phyloP scores from a whole-genome alignment of 2,113 vertebrate genomes.

The Cacatua alba region DNA sequence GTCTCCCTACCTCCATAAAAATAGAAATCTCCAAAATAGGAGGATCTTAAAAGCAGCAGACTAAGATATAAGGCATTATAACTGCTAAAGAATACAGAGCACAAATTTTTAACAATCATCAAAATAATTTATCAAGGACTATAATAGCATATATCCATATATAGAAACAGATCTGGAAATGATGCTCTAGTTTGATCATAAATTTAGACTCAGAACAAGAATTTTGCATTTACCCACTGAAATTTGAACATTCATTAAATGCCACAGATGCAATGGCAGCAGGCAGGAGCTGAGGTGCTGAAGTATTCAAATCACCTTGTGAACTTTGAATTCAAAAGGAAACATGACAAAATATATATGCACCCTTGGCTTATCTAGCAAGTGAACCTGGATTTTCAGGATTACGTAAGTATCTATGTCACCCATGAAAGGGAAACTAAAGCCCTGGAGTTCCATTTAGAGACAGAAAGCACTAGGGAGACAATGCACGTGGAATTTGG shows the following conservation, averaged over 20 bases:
- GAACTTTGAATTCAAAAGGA: not conserved
- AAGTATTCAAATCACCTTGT: not conserved
- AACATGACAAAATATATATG: not conserved
- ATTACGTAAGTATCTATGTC: fast-evolving
- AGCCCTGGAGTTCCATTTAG: not conserved
- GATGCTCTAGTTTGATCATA: not conserved
- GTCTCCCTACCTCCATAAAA: not conserved
- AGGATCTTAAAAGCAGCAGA: not conserved
- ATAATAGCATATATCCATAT: not conserved
- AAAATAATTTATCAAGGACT: not conserved
- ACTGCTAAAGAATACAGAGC: not conserved
- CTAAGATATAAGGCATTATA: not conserved
- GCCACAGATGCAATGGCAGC: not conserved
- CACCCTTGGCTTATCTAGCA: not conserved
- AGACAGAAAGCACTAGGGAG: not conserved
- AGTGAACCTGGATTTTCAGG: not conserved
- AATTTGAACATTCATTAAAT: not conserved
- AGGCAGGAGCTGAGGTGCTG: not conserved
- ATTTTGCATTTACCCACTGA: not conserved
- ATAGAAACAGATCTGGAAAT: not conserved
- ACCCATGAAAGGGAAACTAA: not conserved
- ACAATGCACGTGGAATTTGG: not conserved
- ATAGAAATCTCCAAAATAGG: not conserved
- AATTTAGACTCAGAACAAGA: not conserved
- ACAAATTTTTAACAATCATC: not conserved